Base-by-base conservation (phyloP, 2,888 invertebrate species). In the Cryptocephalus primarius region DNA sequence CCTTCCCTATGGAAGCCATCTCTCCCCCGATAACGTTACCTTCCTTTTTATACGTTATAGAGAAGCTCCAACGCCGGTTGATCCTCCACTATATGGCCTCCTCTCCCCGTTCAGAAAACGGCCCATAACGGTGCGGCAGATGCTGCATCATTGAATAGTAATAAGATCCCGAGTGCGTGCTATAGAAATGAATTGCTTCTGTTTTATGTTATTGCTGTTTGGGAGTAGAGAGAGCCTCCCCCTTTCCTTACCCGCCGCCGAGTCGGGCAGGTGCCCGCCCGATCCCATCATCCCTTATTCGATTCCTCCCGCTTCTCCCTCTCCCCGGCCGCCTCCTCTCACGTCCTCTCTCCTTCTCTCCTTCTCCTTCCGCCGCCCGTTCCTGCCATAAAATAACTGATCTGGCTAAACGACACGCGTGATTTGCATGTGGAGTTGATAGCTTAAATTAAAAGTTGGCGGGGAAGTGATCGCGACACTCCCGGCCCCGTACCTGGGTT, bases 101-200 rank as follows among this genome's bases (percentile, higher is more conserved):
- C 22, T 52, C 52, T 53, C 49, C 50, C 49, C 47, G 48, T 52
- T 56, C 55, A 49, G 41, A 40, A 57, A 55, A 56, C 54, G 60
- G 56, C 59, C 64, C 62, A 63, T 66, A 66, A 66, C 66, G 58
- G 61, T 61, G 52, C 55, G 53, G 54, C 57, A 60, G 62, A 64
- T 59, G 61, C 62, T 67, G 69, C 68, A 67, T 67, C 69, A 69
- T 69, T 69, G 70, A 70, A 70, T 70, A 68, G 67, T 69, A 70
- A 70, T 70, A 70, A 69, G 69, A 65, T 65, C 65, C 62, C 61
- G 56, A 57, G 64, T 65, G 65, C 64, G 66, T 67, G 63, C 64
- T 63, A 60, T 59, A 65, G 65, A 65, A 65, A 65, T 65, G 65
- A 63, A 65, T 65, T 65, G 63, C 62, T 63, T 63, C 60, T 63